Evolutionary conservation across 2,888 invertebrate genomes (phyloP).

Genomic region (Drosophila picticornis): DNA sequence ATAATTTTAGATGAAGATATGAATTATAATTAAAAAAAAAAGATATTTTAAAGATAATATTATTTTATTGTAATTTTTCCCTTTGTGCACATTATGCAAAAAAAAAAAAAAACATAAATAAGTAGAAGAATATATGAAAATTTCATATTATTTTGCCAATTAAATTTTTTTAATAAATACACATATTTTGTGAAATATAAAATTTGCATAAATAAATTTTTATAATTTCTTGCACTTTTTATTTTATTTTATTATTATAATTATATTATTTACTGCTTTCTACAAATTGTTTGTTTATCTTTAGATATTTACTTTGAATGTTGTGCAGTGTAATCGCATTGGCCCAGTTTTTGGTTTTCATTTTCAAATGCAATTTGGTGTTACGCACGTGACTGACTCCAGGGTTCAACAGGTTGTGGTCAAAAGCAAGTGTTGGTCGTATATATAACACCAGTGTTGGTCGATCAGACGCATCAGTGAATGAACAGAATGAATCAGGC

Average conservation of each 20-base stretch:
- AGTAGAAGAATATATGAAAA: neutral
- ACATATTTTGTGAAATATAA: neutral
- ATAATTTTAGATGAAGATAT: neutral
- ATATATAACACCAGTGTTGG: constrained; percentile 54
- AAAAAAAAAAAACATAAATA: neutral
- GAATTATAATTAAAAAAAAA: neutral
- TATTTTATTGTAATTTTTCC: neutral
- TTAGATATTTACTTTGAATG: neutral
- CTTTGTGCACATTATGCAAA: neutral
- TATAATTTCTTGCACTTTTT: neutral
- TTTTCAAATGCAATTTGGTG: constrained; percentile 40
- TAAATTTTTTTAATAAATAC: neutral
- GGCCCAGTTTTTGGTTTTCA: constrained; percentile 58
- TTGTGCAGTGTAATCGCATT: constrained; percentile 57
- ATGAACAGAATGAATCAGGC: constrained; percentile 46
- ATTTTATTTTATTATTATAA: neutral
- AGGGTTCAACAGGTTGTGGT: constrained; percentile 60
- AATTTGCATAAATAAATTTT: neutral
- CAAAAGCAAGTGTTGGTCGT: constrained; percentile 37
- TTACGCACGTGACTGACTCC: constrained; percentile 57
- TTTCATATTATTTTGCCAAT: neutral
- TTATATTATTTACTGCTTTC: neutral
- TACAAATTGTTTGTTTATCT: neutral
- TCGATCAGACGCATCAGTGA: constrained; percentile 30
- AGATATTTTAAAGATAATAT: neutral